A percentile compares a stretch with the other conserved stretches of the same genome.
These are phyloP conservation scores for Adelges cooleyi DNA, from an alignment of 1,140 invertebrate genomes.

Conservation along the genomic window DNA sequence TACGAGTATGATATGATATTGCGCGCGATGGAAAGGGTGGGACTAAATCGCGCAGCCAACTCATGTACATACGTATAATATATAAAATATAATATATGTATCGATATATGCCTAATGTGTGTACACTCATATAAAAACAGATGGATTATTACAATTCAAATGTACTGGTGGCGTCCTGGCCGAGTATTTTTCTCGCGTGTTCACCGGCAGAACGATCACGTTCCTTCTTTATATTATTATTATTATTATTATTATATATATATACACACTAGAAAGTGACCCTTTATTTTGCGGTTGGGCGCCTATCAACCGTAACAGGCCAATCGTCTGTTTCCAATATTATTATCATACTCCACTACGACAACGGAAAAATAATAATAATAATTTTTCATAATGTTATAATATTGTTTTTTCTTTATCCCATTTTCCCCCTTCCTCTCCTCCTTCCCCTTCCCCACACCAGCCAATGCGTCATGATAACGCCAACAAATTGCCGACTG, in stretches of 20 bases:
- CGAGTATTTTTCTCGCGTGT: constrained; percentile 10
- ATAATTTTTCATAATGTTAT: no score
- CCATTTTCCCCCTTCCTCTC: no score
- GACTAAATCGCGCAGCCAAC: neutral
- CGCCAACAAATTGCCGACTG: no score
- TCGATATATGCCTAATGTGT: neutral
- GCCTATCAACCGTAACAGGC: constrained; percentile 9
- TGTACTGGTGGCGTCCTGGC: neutral
- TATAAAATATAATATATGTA: neutral
- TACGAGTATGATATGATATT: no score
- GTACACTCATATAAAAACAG: neutral
- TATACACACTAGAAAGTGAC: constrained; percentile 24
- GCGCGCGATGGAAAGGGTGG: neutral
- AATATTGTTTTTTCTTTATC: no score
- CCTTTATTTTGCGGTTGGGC: constrained; percentile 25
- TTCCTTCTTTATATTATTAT: neutral
- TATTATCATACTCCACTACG: constrained; percentile 1
- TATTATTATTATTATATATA: no score
- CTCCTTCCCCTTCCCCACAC: no score
- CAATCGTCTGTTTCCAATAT: constrained; percentile 24
- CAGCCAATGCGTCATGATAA: no score
- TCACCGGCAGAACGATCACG: constrained; percentile 22
- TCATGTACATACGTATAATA: neutral
- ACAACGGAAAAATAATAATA: no score
- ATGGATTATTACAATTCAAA: neutral